Percentiles rank a stretch among this genome's conserved stretches.
Evolutionary conservation across 2,113 vertebrate genomes (phyloP).

Genomic region (Tragelaphus scriptus): DNA sequence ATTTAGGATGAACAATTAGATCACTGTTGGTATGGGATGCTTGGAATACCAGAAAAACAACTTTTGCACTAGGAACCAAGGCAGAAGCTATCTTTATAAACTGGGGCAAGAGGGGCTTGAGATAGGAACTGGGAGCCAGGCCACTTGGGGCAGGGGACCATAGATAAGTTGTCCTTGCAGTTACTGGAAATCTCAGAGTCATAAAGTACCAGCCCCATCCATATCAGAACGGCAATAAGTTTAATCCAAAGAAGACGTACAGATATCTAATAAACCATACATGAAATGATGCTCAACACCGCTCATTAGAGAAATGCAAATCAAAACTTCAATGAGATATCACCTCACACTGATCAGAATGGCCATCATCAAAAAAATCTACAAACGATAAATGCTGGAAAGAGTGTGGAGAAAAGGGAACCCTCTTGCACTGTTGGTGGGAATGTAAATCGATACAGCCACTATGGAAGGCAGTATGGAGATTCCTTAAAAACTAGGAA

Average conservation of each 20-base stretch:
- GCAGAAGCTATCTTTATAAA: slow-evolving; percentile 10
- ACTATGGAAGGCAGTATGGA: neutral
- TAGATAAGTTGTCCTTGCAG: neutral
- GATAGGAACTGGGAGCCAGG: neutral
- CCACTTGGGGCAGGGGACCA: accelerated
- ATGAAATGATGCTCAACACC: neutral
- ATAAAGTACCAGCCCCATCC: neutral
- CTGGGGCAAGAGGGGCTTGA: neutral
- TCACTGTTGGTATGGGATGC: neutral
- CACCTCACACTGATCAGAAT: neutral
- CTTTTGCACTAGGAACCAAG: neutral
- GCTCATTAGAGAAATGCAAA: neutral
- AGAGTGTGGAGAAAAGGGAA: neutral
- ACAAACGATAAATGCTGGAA: neutral
- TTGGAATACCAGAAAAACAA: neutral
- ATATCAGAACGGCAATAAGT: neutral
- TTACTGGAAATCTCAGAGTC: neutral
- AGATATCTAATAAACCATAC: neutral
- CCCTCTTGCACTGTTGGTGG: neutral
- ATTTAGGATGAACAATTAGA: neutral
- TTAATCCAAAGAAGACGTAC: neutral
- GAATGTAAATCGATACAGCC: neutral
- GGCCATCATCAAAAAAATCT: neutral
- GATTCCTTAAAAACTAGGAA: neutral
- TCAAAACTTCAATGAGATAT: neutral